phyloP scores from a whole-genome alignment of 2,888 invertebrate species.

The Smittia aterrima region DNA sequence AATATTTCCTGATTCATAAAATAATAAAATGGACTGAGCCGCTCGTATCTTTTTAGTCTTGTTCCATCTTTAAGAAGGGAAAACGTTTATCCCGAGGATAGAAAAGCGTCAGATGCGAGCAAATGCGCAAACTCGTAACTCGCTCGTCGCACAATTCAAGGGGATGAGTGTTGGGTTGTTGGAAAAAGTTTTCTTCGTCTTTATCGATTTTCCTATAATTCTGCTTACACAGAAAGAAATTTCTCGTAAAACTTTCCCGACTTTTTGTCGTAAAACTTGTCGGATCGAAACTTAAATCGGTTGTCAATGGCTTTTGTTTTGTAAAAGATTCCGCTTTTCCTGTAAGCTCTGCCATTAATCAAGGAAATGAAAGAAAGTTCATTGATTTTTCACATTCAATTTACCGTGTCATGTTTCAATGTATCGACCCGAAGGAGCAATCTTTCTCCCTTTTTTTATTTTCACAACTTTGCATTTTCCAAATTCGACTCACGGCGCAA shows the following conservation, averaged over 20 bases:
- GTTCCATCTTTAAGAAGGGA: conserved; percentile 6
- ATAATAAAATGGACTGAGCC: background rate
- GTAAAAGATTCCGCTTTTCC: no score
- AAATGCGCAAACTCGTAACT: conserved; percentile 8
- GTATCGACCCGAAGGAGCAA: background rate
- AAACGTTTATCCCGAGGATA: background rate
- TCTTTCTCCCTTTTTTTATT: background rate
- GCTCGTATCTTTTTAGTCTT: background rate
- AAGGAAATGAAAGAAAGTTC: background rate
- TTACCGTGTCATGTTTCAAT: conserved; percentile 12
- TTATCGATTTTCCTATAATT: conserved; percentile 13
- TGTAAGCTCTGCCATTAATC: no score
- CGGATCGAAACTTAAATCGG: no score
- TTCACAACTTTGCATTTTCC: conserved; percentile 5
- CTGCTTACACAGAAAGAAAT: background rate
- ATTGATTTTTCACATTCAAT: conserved; percentile 13
- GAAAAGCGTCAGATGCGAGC: background rate
- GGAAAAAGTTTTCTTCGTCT: background rate
- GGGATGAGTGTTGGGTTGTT: conserved; percentile 1
- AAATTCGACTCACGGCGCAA: background rate
- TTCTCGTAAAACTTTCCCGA: background rate
- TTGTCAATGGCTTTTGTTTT: no score
- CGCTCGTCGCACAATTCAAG: background rate
- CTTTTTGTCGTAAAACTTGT: background rate
- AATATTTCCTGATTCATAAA: background rate